A percentile compares a stretch with the other conserved stretches of the same genome.
These are phyloP conservation scores for Drosophila santomea DNA, from an alignment of 1,140 invertebrate species.

Conservation along the genomic window DNA sequence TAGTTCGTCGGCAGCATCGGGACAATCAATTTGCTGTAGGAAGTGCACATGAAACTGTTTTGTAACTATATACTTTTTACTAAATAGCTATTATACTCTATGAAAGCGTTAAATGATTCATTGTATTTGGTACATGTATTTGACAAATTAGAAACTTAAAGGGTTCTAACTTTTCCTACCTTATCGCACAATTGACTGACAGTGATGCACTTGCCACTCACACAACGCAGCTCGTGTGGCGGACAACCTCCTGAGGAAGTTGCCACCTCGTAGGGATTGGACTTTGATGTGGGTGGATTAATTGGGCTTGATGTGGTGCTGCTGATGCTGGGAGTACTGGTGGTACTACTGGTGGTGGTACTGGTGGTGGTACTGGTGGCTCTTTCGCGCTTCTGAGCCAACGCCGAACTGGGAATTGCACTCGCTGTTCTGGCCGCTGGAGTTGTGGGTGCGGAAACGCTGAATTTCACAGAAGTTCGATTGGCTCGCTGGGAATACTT, in stretches of 20 bases:
- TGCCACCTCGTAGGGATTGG: slow-evolving; percentile 6
- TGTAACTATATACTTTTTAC: too few relatives aligned
- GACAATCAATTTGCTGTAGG: slow-evolving; percentile 86
- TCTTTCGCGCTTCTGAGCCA: slow-evolving; percentile 53
- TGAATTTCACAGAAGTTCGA: slow-evolving; percentile 64
- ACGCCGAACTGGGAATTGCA: slow-evolving; percentile 61
- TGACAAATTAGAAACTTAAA: neutral
- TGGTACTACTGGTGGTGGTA: neutral
- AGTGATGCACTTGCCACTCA: slow-evolving; percentile 88
- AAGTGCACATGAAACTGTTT: neutral
- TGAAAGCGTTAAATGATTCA: too few relatives aligned
- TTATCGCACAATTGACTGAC: slow-evolving; percentile 88
- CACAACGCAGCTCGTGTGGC: slow-evolving; percentile 86
- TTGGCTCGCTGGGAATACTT: slow-evolving; percentile 81
- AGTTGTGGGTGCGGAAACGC: slow-evolving; percentile 44
- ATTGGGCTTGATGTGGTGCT: slow-evolving; percentile 14
- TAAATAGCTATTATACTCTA: too few relatives aligned
- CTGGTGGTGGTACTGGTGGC: slow-evolving; percentile 32
- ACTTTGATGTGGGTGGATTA: slow-evolving; percentile 18
- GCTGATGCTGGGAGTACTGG: neutral
- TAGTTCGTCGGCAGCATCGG: slow-evolving; percentile 87
- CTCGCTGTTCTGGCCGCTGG: slow-evolving; percentile 66
- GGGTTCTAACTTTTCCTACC: slow-evolving; percentile 35
- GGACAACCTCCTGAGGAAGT: slow-evolving; percentile 83
- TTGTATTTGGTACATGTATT: too few relatives aligned